Evolutionary conservation across 2,797 vertebrate species (phyloP).

Genomic region (Phylloscopus collybita): DNA sequence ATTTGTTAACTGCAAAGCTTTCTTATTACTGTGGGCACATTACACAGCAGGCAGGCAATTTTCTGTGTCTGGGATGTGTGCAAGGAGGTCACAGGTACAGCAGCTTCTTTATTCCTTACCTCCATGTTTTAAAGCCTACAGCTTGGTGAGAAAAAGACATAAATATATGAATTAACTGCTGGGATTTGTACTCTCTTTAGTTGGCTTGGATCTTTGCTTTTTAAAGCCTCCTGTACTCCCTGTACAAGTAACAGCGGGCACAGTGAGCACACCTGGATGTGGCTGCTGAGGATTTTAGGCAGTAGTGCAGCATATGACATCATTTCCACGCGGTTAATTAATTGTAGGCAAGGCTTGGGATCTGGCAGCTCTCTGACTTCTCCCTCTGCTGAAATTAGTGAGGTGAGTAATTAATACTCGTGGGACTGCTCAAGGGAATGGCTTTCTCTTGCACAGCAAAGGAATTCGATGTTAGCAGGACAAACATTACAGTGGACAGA

Average conservation of each 20-base stretch:
- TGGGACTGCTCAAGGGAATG: not conserved
- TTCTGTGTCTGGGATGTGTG: not conserved
- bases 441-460: not conserved
- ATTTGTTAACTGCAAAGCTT: not conserved
- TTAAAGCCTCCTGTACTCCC: too few relatives aligned
- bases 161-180: not conserved
- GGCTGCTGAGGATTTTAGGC: not conserved
- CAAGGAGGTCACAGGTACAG: not conserved
- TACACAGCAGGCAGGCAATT: not conserved
- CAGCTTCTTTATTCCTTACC: not conserved
- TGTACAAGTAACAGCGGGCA: not conserved
- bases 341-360: not conserved
- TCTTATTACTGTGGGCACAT: not conserved
- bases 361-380: not conserved
- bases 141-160: not conserved
- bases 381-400: not conserved
- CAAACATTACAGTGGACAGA: not conserved
- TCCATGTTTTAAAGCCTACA: fast-evolving
- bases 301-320: not conserved
- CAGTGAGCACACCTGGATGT: not conserved
- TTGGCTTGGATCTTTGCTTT: not conserved
- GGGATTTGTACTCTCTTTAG: fast-evolving
- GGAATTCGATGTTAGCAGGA: not conserved
- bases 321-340: not conserved
- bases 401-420: not conserved